These are phyloP conservation scores for Paracanthobrama guichenoti DNA, from an alignment of 2,113 vertebrate genomes.

Conservation along the genomic window DNA sequence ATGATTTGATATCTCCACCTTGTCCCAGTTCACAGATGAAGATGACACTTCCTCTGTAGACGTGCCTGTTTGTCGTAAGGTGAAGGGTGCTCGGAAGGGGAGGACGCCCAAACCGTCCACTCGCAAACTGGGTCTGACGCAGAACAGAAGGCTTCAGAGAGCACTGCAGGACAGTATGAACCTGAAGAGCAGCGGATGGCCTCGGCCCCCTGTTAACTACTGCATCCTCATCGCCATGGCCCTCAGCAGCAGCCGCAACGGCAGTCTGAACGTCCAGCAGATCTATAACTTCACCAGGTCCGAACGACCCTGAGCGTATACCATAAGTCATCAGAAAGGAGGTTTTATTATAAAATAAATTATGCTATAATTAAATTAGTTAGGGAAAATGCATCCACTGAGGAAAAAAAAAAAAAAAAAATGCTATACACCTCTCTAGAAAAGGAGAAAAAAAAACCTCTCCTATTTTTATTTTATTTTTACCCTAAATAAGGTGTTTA, in stretches of 20 bases:
- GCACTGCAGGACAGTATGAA: slow-evolving; percentile 57
- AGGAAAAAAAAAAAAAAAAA: too few relatives aligned
- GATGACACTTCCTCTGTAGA: slow-evolving; percentile 51
- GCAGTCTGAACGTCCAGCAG: slow-evolving; percentile 86
- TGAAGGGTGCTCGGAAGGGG: slow-evolving; percentile 56
- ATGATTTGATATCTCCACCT: background rate
- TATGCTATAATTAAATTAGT: too few relatives aligned
- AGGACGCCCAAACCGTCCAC: slow-evolving; percentile 48
- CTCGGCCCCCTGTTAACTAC: slow-evolving; percentile 84
- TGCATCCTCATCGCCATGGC: slow-evolving; percentile 86
- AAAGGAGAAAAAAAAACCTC: too few relatives aligned
- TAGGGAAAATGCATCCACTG: too few relatives aligned
- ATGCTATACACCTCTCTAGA: too few relatives aligned
- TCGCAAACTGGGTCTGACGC: slow-evolving; percentile 43
- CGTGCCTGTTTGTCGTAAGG: slow-evolving; percentile 56
- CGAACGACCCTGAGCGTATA: too few relatives aligned
- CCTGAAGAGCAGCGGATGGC: slow-evolving; percentile 75
- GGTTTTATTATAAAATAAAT: too few relatives aligned
- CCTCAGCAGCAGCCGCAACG: slow-evolving; percentile 78
- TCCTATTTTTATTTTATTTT: too few relatives aligned
- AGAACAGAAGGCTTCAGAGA: slow-evolving; percentile 53
- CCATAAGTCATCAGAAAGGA: too few relatives aligned
- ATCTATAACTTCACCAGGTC: slow-evolving; percentile 89
- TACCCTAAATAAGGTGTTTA: too few relatives aligned
- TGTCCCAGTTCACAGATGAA: slow-evolving; percentile 66